Base-by-base conservation (phyloP, 2,888 invertebrate species). In the Ormyrus pomaceus region DNA sequence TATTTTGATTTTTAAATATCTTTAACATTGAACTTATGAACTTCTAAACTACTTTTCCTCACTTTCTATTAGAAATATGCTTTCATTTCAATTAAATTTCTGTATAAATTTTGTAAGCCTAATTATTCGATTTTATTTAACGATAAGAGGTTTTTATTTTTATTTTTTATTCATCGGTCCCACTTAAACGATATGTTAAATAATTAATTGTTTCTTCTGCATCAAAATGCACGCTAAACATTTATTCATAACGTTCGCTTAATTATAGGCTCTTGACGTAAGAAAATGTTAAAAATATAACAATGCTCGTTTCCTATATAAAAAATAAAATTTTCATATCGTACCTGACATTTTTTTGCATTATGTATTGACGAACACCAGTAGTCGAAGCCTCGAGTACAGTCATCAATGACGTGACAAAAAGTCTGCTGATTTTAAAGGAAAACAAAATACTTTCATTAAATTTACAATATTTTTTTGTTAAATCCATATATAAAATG, bases 341-440 rank as follows among this genome's bases (percentile, higher is more conserved):
- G 8, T 79, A 79, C 79, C 79, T 74, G 56, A 69, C 74, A 79
- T 64, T 64, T 79, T 19, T 64, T 69, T 0, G 79, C 79, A n/a
- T 45, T 79, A 9, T 13, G 45, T 45, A n/a, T 53, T 1, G 74
- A 74, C 48, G 13, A 69, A 51, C 79, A 79, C 79, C 79, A 79
- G 51, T 70, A 79, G 3, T 56, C 46, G n/a, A 64, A 50, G 6
- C 79, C 79, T 11, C 55, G 46, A 11, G 46, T 19, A n/a, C 79
- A 79, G 50, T 79, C 73, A 61, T 79, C 64, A 11, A 79, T 79
- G 19, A 79, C 74, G 51, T 74, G 79, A 11, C 59, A 45, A 46
- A 11, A n/a, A 2, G 13, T 11, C 46, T 53, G 34, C 71, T 77
- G 5, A 46, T 65, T 46, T 51, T 0, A n/a, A 64, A 74, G 45